Base-by-base conservation (phyloP, 2,113 vertebrate genomes). In the Dendropsophus ebraccatus region DNA sequence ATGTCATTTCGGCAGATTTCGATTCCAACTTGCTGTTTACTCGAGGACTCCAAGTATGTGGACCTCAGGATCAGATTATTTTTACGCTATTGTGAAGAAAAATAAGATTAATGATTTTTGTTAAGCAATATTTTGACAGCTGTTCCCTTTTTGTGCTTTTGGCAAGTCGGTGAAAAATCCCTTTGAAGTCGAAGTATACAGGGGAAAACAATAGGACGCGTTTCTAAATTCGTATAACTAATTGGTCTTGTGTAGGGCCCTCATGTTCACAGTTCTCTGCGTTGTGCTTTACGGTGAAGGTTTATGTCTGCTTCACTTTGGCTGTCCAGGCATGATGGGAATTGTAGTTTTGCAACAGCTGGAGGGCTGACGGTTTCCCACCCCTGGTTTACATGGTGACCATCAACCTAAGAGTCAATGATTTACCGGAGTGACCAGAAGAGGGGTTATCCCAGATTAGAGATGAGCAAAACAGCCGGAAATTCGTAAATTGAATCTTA, bases 81-180 rank as follows among this genome's bases (percentile, higher is more conserved):
- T 50, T 50, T 30, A 9, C 8, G 5, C 14, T 19, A 76, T 50
- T 76, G 73, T 52, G 16, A 28, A 52, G 16, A 41, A 50, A 49
- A 52, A 19, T 28, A 76, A 76, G 41, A 76, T 17, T 62, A 60
- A 58, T 80, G 54, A 78, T 58, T 80, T 60, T 25, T 62, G 54
- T 80, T 37, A 41, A 60, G 77, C 54, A 60, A 80, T 80, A 45
- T 80, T 80, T 41, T 80, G 77, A 80, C 77, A 80, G 54, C 54
- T 80, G 77, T 80, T 80, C 54, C 56, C 56, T 16, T 54, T n/a
- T 58, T 58, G 21, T 25, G 54, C 32, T 62, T 80, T 80, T 80
- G 77, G 77, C 77, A 62, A 62, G 77, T 80, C 5, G 28, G 54
- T 21, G 25, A 16, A 37, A 41, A 41, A 41, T 41, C 56, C 23